Evolutionary conservation across 1,140 invertebrate species (phyloP), one percentile per base, ranked within the genome.

Genomic region (Brachionus sp.): DNA sequence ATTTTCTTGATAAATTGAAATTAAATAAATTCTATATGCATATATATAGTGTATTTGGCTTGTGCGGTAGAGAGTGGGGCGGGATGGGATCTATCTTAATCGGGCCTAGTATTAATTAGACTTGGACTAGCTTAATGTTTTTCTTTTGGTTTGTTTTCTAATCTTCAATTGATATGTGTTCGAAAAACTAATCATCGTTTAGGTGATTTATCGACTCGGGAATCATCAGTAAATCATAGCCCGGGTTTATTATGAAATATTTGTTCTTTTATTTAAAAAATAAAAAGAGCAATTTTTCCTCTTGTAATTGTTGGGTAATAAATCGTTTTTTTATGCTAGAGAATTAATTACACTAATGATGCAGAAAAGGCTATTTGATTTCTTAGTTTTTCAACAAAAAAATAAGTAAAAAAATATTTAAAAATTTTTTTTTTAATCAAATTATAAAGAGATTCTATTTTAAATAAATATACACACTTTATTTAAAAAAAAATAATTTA

Each of bases 131-230:
- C 37, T 70, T 70, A 39, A 70, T 70, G 16, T 70, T 39, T 70
- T 35, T 37, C 16, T 70, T 70, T 37, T 70, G 66, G 9, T 37
- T 70, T 37, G 9, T 70, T 70, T 70, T 66, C 50, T 57, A 57
- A 57, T 57, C 50, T 66, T 25, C 25, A 66, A 33, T 66, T 66
- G 25, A 37, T 66, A 33, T 33, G 33, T 66, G 25, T 33, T 66
- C 25, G 64, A 66, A 66, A 70, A 39, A 39, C 37, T 19, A 70
- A 70, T 70, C 33, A 70, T 70, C 66, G 66, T 39, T 70, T 19
- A 70, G 66, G 66, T 70, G 66, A 70, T 70, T 70, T 70, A 70
- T 70, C 66, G 66, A 70, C 64, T 66, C 10, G 5, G 25, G 64
- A 37, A 66, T 66, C 64, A 66, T 66, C 33, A 66, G 64, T 66